Evolutionary conservation across 1,140 invertebrate species (phyloP).

Genomic region (Melitaea cinxia): DNA sequence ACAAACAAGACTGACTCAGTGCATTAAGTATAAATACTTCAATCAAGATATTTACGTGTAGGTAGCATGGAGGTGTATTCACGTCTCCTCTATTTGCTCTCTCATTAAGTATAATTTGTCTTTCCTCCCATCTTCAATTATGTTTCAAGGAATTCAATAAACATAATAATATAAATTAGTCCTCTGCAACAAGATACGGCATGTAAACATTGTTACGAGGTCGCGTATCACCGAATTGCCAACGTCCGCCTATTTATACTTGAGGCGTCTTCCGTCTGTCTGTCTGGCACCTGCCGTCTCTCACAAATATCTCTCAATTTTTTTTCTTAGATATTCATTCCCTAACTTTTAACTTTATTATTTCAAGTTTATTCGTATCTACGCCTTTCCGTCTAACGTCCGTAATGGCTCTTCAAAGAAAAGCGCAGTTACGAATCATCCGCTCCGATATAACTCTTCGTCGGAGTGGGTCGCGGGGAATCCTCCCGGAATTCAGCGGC

Average conservation of each 20-base stretch:
- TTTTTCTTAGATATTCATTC: conserved; percentile 41
- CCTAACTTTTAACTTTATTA: conserved; percentile 16
- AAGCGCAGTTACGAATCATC: conserved; percentile 60
- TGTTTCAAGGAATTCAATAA: conserved; percentile 38
- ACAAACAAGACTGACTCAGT: conserved; percentile 29
- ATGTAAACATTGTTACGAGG: conserved; percentile 74
- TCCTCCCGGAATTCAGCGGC: conserved; percentile 75
- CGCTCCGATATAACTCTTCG: conserved; percentile 65
- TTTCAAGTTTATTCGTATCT: conserved; percentile 34
- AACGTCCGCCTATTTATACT: conserved; percentile 72
- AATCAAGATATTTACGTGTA: conserved; percentile 41
- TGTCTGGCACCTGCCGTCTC: conserved; percentile 70
- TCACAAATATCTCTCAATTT: conserved; percentile 38
- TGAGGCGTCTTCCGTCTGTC: conserved; percentile 74
- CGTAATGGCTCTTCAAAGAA: conserved; percentile 50
- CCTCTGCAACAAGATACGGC: conserved; percentile 50
- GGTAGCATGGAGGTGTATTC: conserved; percentile 37
- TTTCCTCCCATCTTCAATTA: conserved; percentile 33
- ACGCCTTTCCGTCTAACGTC: conserved; percentile 31
- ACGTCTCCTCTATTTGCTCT: conserved; percentile 33
- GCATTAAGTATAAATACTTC: conserved; percentile 40
- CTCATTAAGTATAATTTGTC: conserved; percentile 34
- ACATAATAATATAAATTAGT: conserved; percentile 44
- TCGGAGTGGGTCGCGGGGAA: conserved; percentile 72
- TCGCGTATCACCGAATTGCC: conserved; percentile 69